Base-by-base conservation (phyloP, 2,113 vertebrate genomes). In the Leptosomus discolor region DNA sequence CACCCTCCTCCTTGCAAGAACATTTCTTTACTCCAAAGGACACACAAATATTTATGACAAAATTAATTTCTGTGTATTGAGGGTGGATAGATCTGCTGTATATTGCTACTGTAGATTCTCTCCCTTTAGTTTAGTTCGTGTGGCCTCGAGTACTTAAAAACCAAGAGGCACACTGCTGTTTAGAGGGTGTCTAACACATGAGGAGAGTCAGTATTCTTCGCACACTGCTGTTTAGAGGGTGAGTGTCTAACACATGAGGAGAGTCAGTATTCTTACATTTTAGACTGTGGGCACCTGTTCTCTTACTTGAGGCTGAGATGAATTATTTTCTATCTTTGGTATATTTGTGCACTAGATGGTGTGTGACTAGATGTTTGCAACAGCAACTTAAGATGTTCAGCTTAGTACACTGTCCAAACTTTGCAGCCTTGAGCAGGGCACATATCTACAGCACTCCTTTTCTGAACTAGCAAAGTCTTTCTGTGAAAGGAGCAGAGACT, bases 231-330 rank as follows among this genome's bases (percentile, higher is more conserved):
- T 86, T 89, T 78, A 77, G 83, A 58, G 3, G 10, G 7, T 20
- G 22, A 84, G 69, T 16, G 19, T 48, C 23, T 75, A 84, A 79
- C 32, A 57, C 15, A 22, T 0, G 0, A 56, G 43, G 29, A 88
- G 11, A 17, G 18, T 37, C 37, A 80, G 4, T 34, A 92, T 75
- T 84, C 43, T 73, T 29, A 20, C 22, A 32, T 69, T 94, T 54
- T 39, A 74, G 36, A 63, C 64, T 74, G 54, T n/a, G 24, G 65
- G 15, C 26, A 73, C 11, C 15, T 63, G 14, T 53, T 73, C 32
- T 78, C 92, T 77, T 67, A 65, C 78, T 90, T 90, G 65, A 70
- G 82, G 24, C 56, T 61, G 46, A 76, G 54, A 60, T 10, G 67
- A 87, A 37, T 48, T 64, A 19, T 18, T 79, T 91, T 39, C 41